Base-by-base conservation (phyloP, 2,888 invertebrate species). In the Oscheius sp. region DNA sequence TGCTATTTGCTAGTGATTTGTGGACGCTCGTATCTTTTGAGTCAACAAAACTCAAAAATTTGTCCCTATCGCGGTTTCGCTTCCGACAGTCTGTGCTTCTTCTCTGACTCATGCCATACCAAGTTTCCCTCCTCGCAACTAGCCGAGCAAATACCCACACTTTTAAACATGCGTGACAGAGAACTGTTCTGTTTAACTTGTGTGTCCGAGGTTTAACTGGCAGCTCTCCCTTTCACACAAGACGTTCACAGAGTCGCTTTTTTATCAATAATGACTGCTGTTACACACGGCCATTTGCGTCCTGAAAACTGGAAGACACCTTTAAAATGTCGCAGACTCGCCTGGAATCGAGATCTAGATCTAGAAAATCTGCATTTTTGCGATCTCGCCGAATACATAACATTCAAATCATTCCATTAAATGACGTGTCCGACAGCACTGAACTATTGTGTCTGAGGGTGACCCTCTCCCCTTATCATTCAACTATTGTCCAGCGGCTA, bases 121-220 rank as follows among this genome's bases (percentile, higher is more conserved):
- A 42, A 42, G n/a, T 42, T 42, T 12, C 6, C 42, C 42, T 3
- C 12, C 42, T 42, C 20, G 12, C 42, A 15, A 20, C 1, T 3
- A 42, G 42, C 42, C 15, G 20, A 42, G 15, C 15, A 42, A 17
- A 42, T 42, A 12, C 42, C n/a, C n/a, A n/a, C n/a, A n/a, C n/a
- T n/a, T n/a, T 12, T 17, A 20, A 20, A 42, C 42, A 42, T 42
- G 42, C 42, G 42, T 42, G 42, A 20, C n/a, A n/a, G n/a, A n/a
- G n/a, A n/a, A n/a, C 48, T 55, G 15, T 55, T 48, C 25, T 48
- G 48, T 25, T 25, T 55, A 55, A 55, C 33, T 55, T 37, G 6
- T 55, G 10, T 17, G 34, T n/a, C 23, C 4, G 42, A n/a, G 42
- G 12, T 42, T 42, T 42, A 17, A 17, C 15, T 17, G 17, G 42